phyloP scores from a whole-genome alignment of 1,140 invertebrate species.

The Maconellicoccus hirsutus region DNA sequence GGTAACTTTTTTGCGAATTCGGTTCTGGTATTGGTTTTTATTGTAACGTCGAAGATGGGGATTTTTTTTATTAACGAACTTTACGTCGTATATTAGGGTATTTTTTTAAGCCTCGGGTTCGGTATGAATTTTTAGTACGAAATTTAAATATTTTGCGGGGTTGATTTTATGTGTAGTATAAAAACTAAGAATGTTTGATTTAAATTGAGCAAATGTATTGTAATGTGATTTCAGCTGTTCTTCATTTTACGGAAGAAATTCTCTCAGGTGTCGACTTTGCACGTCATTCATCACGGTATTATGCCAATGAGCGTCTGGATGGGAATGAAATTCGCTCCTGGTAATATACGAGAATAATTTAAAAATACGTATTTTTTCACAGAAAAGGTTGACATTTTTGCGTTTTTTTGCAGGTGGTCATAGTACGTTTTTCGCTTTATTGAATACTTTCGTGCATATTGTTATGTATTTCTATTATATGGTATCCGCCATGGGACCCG shows the following conservation, averaged over 20 bases:
- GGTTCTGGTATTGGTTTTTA: too few relatives aligned
- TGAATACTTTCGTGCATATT: slow-evolving; percentile 89
- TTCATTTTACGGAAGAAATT: slow-evolving; percentile 85
- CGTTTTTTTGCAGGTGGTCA: slow-evolving; percentile 55
- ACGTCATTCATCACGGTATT: slow-evolving; percentile 89
- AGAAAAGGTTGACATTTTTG: not conserved
- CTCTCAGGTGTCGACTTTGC: slow-evolving; percentile 80
- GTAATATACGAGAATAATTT: slow-evolving; percentile 36
- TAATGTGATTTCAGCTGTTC: slow-evolving; percentile 51
- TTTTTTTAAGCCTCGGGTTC: too few relatives aligned
- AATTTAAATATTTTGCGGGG: too few relatives aligned
- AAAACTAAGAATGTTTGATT: too few relatives aligned
- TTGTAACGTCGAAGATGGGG: too few relatives aligned
- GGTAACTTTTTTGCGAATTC: too few relatives aligned
- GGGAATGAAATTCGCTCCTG: slow-evolving; percentile 90
- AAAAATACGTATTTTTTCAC: not conserved
- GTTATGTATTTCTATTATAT: slow-evolving; percentile 93
- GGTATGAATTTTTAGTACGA: too few relatives aligned
- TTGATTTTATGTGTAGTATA: too few relatives aligned
- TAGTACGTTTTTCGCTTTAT: slow-evolving; percentile 78
- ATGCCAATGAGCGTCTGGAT: slow-evolving; percentile 95
- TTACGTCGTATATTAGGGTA: too few relatives aligned
- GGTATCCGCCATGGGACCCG: slow-evolving; percentile 77
- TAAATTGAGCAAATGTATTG: too few relatives aligned
- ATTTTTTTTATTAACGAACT: too few relatives aligned